Base-by-base conservation (phyloP, 2,113 vertebrate genomes). In the Maccullochella peelii region DNA sequence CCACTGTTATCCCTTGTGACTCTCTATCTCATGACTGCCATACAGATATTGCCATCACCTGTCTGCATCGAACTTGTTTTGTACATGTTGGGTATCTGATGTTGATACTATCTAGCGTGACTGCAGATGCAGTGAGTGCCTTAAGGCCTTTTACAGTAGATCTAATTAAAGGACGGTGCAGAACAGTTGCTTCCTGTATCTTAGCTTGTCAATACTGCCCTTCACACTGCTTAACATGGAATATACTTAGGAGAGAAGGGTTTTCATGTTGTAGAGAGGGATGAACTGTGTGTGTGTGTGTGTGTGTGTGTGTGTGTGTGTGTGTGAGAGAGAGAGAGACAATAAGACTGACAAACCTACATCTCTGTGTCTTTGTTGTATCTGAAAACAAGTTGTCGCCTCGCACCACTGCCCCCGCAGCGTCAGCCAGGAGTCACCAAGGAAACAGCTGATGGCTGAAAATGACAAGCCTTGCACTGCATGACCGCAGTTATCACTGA, bases 341-440 rank as follows among this genome's bases (percentile, higher is more conserved):
- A 66, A 54, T 77, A 49, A 69, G 73, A 75, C 55, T 25, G 65
- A 80, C 75, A 77, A 77, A 85, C 59, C 73, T 78, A 69, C 69
- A 18, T 49, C 80, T 58, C 52, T 33, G 68, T 57, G 67, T 77
- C 84, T 85, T 79, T 95, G 90, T 93, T 93, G 83, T 93, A 77
- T 85, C 36, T 93, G 40, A 88, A 92, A 95, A 95, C 87, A 86
- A 84, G 79, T 70, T 33, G 25, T 80, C 57, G 55, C 82, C 70
- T 63, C 27, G 63, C 75, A 33, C 73, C 38, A 16, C 69, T 83
- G 65, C 77, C 82, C 84, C 83, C 3, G 21, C 42, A 59, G 88
- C 66, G 73, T 85, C 91, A 84, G 76, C 49, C 59, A 71, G 54
- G 23, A 81, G 86, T 92, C 84, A 1, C 89, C 88, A 89, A 75